Conservation (phyloP, 2,888 invertebrate genomes). For the Odontocolon sp. region DNA sequence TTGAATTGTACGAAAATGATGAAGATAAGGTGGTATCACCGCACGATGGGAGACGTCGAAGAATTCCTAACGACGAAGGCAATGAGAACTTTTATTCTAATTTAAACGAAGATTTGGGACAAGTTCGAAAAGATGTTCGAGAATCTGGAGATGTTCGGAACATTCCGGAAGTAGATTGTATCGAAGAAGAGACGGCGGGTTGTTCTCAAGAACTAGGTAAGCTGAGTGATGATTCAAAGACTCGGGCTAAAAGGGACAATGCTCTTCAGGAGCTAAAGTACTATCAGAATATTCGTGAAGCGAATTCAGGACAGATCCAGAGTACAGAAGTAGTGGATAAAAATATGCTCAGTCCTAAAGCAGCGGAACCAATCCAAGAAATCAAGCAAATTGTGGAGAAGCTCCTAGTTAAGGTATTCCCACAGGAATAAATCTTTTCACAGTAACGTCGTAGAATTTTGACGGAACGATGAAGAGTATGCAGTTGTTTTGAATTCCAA, state of each 20-base stretch:
- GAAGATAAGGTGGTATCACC: conserved; percentile 25
- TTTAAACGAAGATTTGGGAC: neutral
- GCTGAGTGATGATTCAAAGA: conserved; percentile 1
- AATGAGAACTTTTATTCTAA: conserved; percentile 26
- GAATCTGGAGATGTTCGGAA: neutral
- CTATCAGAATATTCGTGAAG: conserved; percentile 43
- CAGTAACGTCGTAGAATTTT: too few relatives aligned
- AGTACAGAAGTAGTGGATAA: conserved; percentile 11
- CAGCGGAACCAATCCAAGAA: conserved; percentile 65
- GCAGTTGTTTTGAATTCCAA: too few relatives aligned
- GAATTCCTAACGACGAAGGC: conserved; percentile 26
- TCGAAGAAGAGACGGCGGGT: neutral
- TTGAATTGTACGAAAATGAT: conserved; percentile 7
- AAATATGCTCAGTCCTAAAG: conserved; percentile 26
- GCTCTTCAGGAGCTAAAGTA: conserved; percentile 21
- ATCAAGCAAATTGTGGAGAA: conserved; percentile 67
- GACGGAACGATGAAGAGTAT: too few relatives aligned
- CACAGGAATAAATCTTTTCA: neutral
- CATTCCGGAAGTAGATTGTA: neutral
- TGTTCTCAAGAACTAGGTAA: neutral
- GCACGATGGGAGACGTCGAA: conserved; percentile 31
- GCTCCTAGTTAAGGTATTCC: conserved; percentile 68
- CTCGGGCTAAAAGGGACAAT: conserved; percentile 34
- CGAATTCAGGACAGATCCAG: conserved; percentile 4
- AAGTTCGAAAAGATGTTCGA: neutral